Percentiles rank a stretch among this genome's conserved stretches.
phyloP scores from a whole-genome alignment of 2,113 vertebrate species.

The Pseudorhombus dupliciocellatus region DNA sequence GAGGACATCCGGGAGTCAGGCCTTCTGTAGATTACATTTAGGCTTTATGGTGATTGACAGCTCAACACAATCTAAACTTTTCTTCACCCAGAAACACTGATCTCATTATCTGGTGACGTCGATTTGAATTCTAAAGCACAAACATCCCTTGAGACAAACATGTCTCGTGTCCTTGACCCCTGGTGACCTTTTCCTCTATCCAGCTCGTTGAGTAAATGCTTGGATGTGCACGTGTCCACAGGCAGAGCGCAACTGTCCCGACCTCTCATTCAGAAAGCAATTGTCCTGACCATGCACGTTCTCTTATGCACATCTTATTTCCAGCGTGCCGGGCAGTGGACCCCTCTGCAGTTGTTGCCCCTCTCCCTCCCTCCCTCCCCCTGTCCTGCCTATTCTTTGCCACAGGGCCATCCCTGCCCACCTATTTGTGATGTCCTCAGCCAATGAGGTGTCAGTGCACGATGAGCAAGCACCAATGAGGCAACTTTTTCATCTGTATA shows the following conservation, averaged over 20 bases:
- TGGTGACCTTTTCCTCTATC: no score
- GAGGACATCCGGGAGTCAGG: no score
- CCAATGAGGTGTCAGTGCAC: slow-evolving; percentile 73
- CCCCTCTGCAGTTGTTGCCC: slow-evolving; percentile 76
- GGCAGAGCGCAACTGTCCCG: slow-evolving; percentile 25
- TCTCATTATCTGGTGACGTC: no score
- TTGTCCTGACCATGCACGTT: slow-evolving; percentile 52
- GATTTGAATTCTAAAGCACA: no score
- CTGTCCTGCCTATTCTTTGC: slow-evolving; percentile 60
- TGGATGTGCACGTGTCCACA: slow-evolving; percentile 1
- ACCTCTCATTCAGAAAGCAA: slow-evolving; percentile 59
- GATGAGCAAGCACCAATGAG: slow-evolving; percentile 70
- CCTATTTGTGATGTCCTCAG: slow-evolving; percentile 64
- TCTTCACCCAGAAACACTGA: no score
- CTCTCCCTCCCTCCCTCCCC: slow-evolving; percentile 24
- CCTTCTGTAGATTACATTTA: no score
- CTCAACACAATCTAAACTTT: no score
- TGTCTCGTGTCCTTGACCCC: no score
- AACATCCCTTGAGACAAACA: no score
- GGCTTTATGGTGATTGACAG: no score
- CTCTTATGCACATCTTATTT: slow-evolving; percentile 73
- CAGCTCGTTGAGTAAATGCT: not conserved
- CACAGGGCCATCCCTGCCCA: slow-evolving; percentile 64
- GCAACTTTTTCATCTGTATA: slow-evolving; percentile 78
- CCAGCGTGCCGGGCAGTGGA: slow-evolving; percentile 61